Evolutionary conservation across 2,888 invertebrate genomes (phyloP), one percentile per base, ranked within the genome.

Genomic region (Venusia cambrica): DNA sequence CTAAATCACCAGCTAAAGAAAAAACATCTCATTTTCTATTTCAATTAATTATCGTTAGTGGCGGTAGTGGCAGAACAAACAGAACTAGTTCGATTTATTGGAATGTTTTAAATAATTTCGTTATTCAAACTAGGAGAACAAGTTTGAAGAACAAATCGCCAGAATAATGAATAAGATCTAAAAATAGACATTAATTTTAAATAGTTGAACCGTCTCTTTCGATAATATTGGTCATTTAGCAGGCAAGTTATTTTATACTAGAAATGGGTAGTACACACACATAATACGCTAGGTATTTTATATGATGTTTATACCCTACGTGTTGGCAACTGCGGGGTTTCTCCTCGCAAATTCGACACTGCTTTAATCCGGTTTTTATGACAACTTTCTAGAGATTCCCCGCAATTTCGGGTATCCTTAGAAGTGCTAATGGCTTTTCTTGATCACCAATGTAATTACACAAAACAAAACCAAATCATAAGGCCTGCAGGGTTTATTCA

Each of bases 301-400:
- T n/a, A 26, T 15, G 25, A 15, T 29, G 33, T 17, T 6, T 32
- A 15, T 19, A 16, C 5, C 42, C 40, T 54, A 57, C 57, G 58
- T 56, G 57, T 38, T 43, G 17, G 37, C 13, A 14, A 34, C 34
- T 59, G 62, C 41, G 51, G 59, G 73, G 70, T 69, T 74, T 65
- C 60, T 48, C 57, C 24, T 61, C 55, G 68, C 70, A 60, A 73
- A 70, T 77, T 74, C 63, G 62, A 59, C 63, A 57, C 63, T 57
- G 57, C 57, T 57, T 52, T 70, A 73, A 73, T 70, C 74, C 69
- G 69, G 76, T 78, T 76, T 71, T 73, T 70, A 64, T 73, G 64
- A 68, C 64, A 63, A 76, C 76, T 80, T 83, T 78, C 78, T 83
- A 83, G 65, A 78, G 79, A 78, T 80, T 80, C 83, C 26, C 72